A percentile compares a stretch with the other conserved stretches of the same genome.
These are phyloP conservation scores for Drosophila suboccidentalis DNA, from an alignment of 2,888 invertebrate species.

Conservation along the genomic window DNA sequence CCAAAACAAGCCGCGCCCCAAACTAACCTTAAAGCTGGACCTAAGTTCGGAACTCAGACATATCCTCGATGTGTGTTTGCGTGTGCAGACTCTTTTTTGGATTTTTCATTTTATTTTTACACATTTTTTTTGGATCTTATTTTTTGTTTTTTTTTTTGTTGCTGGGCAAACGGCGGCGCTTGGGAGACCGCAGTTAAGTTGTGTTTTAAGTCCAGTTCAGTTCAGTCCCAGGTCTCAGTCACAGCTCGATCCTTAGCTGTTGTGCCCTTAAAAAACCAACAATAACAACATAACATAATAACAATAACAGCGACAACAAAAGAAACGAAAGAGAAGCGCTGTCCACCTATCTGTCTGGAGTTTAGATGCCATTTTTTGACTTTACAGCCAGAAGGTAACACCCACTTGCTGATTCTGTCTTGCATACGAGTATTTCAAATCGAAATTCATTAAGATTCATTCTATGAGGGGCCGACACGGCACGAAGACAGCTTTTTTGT, in stretches of 20 bases:
- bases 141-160: constrained; percentile 23
- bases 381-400: constrained; percentile 84
- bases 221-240: constrained; percentile 2
- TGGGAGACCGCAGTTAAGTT: constrained; percentile 37
- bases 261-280: constrained; percentile 47
- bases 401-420: constrained; percentile 77
- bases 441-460: constrained; percentile 80
- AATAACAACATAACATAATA: constrained; percentile 48
- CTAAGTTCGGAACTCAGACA: constrained; percentile 43
- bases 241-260: constrained; percentile 28
- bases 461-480: constrained; percentile 53
- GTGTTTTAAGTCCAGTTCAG: constrained; percentile 17
- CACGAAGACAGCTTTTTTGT: constrained; percentile 46
- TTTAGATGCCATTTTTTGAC: constrained; percentile 82
- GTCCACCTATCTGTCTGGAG: constrained; percentile 79
- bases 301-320: constrained; percentile 51
- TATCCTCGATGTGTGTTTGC: constrained; percentile 48
- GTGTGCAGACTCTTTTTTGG: constrained; percentile 39
- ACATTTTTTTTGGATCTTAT: constrained; percentile 19
- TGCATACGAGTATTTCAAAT: constrained; percentile 57
- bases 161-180: constrained; percentile 65
- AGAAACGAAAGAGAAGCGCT: constrained; percentile 46
- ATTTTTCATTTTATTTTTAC: constrained; percentile 23
- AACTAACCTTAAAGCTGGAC: constrained; percentile 32
- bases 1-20: constrained; percentile 49